A percentile compares a stretch with the other conserved stretches of the same genome.
Evolutionary conservation across 1,140 invertebrate genomes (phyloP).

Genomic region (Zaprionus kolodkinae): DNA sequence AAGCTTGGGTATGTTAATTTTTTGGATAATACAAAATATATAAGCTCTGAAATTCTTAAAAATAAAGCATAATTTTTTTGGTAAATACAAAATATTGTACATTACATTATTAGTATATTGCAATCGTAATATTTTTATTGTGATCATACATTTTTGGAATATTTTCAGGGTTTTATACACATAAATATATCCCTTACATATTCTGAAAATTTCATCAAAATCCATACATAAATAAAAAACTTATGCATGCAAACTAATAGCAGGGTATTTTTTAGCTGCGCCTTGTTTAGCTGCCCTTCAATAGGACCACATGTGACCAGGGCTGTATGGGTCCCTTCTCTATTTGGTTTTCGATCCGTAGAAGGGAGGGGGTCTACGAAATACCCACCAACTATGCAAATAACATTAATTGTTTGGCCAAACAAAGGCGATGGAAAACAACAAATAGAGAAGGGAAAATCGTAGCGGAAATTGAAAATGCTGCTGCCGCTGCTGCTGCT

Average conservation of each 20-base stretch:
- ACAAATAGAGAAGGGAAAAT: slow-evolving; percentile 58
- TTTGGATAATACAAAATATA: slow-evolving; percentile 26
- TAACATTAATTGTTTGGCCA: slow-evolving; percentile 80
- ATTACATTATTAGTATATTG: too few species aligned
- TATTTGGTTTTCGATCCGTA: slow-evolving; percentile 3
- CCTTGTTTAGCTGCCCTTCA: not conserved
- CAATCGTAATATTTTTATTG: too few species aligned
- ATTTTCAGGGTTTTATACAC: not conserved
- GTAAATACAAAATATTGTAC: too few species aligned
- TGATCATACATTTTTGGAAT: not conserved
- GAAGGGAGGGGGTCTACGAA: not conserved
- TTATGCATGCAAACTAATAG: not conserved
- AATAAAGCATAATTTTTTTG: too few species aligned
- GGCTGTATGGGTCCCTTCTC: slow-evolving; percentile 15
- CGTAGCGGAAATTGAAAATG: slow-evolving; percentile 52
- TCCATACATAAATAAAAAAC: not conserved
- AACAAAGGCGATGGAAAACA: slow-evolving; percentile 70
- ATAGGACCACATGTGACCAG: slow-evolving; percentile 67
- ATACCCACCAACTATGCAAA: slow-evolving; percentile 73
- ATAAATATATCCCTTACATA: not conserved
- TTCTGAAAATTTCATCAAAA: not conserved
- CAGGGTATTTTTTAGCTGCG: not conserved
- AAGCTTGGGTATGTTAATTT: slow-evolving; percentile 6
- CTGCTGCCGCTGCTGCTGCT: not conserved
- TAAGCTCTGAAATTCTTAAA: too few species aligned